Evolutionary conservation across 1,140 invertebrate species (phyloP).

Genomic region (Penaeus indicus): DNA sequence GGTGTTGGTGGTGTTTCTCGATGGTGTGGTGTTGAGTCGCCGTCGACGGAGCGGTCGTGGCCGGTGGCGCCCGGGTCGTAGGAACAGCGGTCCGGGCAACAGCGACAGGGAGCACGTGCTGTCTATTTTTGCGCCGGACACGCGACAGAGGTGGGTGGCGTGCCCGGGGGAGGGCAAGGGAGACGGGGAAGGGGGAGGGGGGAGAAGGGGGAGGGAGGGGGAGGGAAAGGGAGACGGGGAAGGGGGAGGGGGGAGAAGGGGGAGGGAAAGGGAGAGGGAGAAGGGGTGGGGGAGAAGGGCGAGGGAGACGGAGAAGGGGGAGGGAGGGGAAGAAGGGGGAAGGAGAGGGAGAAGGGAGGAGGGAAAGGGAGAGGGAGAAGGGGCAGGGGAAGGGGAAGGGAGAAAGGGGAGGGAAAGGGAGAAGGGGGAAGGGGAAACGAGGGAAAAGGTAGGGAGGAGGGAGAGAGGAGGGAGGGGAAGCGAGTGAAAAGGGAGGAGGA

Average conservation of each 20-base stretch:
- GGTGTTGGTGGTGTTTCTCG: too few relatives aligned
- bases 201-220: not conserved
- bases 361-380: not conserved
- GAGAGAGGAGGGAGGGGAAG: too few relatives aligned
- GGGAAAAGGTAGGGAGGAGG: too few relatives aligned
- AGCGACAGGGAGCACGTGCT: not conserved
- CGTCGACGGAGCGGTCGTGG: too few relatives aligned
- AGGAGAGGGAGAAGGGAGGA: not conserved
- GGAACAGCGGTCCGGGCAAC: not conserved
- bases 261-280: too few relatives aligned
- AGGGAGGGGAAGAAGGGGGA: not conserved
- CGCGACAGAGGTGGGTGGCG: too few relatives aligned
- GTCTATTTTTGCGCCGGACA: too few relatives aligned
- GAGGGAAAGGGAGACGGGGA: not conserved
- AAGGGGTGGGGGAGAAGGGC: too few relatives aligned
- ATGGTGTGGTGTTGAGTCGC: too few relatives aligned
- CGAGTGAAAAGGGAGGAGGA: too few relatives aligned
- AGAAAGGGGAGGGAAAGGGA: not conserved
- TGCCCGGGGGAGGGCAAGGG: too few relatives aligned
- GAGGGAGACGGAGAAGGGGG: not conserved
- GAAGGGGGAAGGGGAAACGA: not conserved
- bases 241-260: not conserved
- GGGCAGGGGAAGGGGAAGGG: not conserved
- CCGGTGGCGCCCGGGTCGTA: too few relatives aligned
- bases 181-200: not conserved